Base-by-base conservation (phyloP, 2,113 vertebrate species). In the Microcebus tavaratra region DNA sequence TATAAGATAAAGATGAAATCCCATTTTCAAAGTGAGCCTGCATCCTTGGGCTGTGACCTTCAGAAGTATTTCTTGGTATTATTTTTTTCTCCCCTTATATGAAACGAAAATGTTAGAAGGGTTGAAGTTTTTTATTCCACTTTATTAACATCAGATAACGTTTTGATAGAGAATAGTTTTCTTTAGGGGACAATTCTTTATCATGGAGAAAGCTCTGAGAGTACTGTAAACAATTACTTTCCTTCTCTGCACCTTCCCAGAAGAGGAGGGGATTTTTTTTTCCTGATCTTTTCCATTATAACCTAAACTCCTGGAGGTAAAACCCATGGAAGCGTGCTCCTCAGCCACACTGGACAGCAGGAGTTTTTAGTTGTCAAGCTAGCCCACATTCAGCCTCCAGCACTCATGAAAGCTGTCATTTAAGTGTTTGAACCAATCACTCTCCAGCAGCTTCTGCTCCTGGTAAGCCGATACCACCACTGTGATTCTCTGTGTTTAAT, bases 51-150 rank as follows among this genome's bases (percentile, higher is more conserved):
- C 15, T 53, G 8, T 83, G 78, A 21, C 3, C 29, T 65, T 83
- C 9, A 48, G 15, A 76, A 59, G 25, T 2, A 34, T 45, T 88
- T 65, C 14, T 20, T 31, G 4, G 21, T 1, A 36, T 67, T 76
- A 42, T 29, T 6, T 13, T n/a, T 65, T 53, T 27, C 10, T 48
- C 27, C 20, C 6, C 27, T 57, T 88, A 42, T 29, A 2, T 70
- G 50, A 70, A 1, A 21, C 25, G 23, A n/a, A 50, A 29, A 34
- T 6, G 0, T 1, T 4, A 1, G 0, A 21, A 63, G 11, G 10
- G 5, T 18, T 68, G 42, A 39, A 31, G 20, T 17, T 9, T 53
- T 13, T 36, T 15, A 14, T 15, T 36, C 21, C 5, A 2, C 0
- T 17, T 70, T 59, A 50, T 5, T 18, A 34, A 17, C 6, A 8